phyloP scores from a whole-genome alignment of 2,888 invertebrate species.

The Rhopalosiphum nymphaeae region DNA sequence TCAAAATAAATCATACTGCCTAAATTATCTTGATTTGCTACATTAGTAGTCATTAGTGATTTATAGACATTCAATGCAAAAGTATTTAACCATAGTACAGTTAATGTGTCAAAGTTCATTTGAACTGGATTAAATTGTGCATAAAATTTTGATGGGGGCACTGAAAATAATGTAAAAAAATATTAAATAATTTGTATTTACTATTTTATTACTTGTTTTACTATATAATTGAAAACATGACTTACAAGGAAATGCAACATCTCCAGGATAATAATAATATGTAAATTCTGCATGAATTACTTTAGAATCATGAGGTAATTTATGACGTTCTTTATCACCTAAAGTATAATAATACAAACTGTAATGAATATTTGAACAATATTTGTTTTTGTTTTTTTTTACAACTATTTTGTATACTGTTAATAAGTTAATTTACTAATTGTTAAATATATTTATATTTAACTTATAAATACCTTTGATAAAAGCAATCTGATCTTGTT shows the following conservation, averaged over 20 bases:
- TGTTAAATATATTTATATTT: neutral
- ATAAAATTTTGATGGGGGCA: conserved; percentile 93
- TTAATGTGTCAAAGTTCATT: conserved; percentile 87
- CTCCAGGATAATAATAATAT: conserved; percentile 95
- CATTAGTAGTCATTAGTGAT: conserved; percentile 75
- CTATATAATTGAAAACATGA: conserved; percentile 66
- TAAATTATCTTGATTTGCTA: conserved; percentile 69
- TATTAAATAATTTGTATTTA: neutral
- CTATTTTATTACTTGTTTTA: neutral
- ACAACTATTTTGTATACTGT: neutral
- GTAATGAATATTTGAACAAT: neutral
- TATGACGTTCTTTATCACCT: conserved; percentile 84
- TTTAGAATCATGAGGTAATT: conserved; percentile 90
- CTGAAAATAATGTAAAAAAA: conserved; percentile 72
- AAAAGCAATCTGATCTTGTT: conserved; percentile 81
- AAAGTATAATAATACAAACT: conserved; percentile 67
- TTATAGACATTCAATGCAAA: conserved; percentile 90
- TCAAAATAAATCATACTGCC: conserved; percentile 78
- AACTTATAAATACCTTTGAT: conserved; percentile 74
- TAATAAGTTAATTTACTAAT: neutral
- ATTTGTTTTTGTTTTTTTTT: neutral
- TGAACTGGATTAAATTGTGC: conserved; percentile 92
- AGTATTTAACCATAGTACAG: conserved; percentile 93
- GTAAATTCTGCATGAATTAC: conserved; percentile 96
- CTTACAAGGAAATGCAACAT: conserved; percentile 88